Evolutionary conservation across 2,888 invertebrate species (phyloP), one percentile per base, ranked within the genome.

Genomic region (Diplolepis rosae): DNA sequence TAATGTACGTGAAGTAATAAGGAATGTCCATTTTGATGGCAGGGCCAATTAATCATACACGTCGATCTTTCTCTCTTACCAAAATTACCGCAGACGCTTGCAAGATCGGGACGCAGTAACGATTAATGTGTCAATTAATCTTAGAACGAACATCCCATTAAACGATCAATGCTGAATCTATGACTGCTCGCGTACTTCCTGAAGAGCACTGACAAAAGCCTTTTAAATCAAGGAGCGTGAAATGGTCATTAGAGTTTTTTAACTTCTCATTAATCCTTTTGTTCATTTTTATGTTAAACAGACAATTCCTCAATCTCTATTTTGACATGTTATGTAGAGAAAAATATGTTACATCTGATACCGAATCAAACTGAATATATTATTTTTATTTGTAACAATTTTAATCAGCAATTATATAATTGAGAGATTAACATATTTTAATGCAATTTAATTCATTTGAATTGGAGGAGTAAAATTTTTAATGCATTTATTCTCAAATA

Each of bases 111-210:
- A 68, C 66, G 67, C 65, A 70, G 54, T n/a, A 35, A 72, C 74
- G 74, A 76, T 76, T 75, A 74, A 75, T 76, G 69, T 50, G 39
- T 52, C 72, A 71, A 76, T 76, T 76, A 72, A 74, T 76, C 74
- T 71, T 61, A 13, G 56, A 35, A 11, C 9, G 7, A 61, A 39
- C 39, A 61, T 61, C 56, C 22, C 24, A 61, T 61, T 61, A 61
- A 24, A 61, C 35, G 35, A 61, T 61, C 56, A 61, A 61, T 61
- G 35, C 56, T 35, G 35, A 39, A 61, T 61, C 35, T 45, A 9
- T 61, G 35, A 24, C 35, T 61, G n/a, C 24, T 61, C 24, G 13
- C 56, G n/a, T 18, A 61, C 27, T 28, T 15, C 45, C 45, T 18
- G 4, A 42, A 42, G 18, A 45, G n/a, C n/a, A 52, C n/a, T 61